These are phyloP conservation scores for Orthonychiurus folsomi DNA, from an alignment of 2,888 invertebrate genomes.

Conservation along the genomic window DNA sequence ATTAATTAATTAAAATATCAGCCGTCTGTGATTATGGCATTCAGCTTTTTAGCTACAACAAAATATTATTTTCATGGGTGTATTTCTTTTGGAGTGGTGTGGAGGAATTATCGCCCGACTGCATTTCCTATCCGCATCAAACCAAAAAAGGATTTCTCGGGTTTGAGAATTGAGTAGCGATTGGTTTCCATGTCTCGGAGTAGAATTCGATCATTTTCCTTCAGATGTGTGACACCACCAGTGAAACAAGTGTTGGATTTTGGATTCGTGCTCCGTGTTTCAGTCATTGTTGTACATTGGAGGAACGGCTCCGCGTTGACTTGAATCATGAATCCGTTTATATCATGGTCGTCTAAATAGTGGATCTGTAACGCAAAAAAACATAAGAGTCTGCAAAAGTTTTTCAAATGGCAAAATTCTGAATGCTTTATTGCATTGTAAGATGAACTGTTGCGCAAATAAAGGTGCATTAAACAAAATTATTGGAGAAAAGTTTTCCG, in stretches of 20 bases:
- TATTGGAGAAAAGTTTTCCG: too few relatives aligned
- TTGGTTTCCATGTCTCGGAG: constrained; percentile 61
- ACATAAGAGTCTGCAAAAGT: background rate
- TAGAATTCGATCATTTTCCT: constrained; percentile 57
- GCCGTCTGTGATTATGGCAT: background rate
- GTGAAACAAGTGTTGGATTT: constrained; percentile 69
- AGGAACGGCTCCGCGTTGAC: constrained; percentile 55
- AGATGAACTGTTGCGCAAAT: too few relatives aligned
- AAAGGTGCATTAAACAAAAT: too few relatives aligned
- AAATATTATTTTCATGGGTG: background rate
- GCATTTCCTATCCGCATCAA: constrained; percentile 49
- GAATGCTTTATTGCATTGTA: too few relatives aligned
- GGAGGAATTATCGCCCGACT: background rate
- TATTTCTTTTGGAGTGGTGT: background rate
- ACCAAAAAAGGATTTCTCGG: constrained; percentile 73
- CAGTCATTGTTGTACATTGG: constrained; percentile 64
- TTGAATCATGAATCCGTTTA: constrained; percentile 64
- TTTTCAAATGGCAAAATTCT: too few relatives aligned
- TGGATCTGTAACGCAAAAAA: constrained; percentile 45
- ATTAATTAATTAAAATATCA: background rate
- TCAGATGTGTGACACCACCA: constrained; percentile 56
- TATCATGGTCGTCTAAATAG: constrained; percentile 66
- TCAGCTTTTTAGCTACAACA: too few relatives aligned
- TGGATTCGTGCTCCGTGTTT: constrained; percentile 49
- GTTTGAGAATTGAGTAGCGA: constrained; percentile 59